Evolutionary conservation across 1,140 invertebrate species (phyloP).

Genomic region (Brachionus rubens): DNA sequence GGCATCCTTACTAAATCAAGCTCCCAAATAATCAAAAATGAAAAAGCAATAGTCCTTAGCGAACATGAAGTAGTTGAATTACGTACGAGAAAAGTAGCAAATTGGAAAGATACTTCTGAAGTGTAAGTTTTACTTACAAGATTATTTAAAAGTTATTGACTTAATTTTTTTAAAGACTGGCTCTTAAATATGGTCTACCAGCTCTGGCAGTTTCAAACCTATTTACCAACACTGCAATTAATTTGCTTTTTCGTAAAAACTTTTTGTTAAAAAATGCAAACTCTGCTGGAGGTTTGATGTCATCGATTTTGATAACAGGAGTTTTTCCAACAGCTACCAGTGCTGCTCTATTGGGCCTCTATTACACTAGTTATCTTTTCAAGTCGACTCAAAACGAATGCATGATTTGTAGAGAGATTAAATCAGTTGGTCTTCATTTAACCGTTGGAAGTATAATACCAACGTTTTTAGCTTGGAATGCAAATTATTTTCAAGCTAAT

Average conservation of each 20-base stretch:
- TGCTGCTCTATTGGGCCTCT: neutral
- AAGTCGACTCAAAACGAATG: neutral
- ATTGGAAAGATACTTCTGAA: neutral
- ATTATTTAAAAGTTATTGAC: neutral
- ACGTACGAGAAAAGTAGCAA: neutral
- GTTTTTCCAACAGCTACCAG: slow-evolving; percentile 6
- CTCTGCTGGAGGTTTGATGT: neutral
- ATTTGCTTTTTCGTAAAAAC: neutral
- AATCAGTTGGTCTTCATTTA: slow-evolving; percentile 22
- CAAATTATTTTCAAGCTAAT: slow-evolving; percentile 35
- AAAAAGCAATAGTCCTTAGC: neutral
- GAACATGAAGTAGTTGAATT: neutral
- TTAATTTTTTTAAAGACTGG: neutral
- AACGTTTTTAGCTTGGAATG: slow-evolving; percentile 6
- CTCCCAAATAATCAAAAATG: neutral
- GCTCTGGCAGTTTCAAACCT: slow-evolving; percentile 7
- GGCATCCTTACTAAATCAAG: neutral
- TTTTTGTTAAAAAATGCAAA: slow-evolving; percentile 14
- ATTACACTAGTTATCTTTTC: neutral
- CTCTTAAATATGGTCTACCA: slow-evolving; percentile 27
- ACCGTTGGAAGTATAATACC: slow-evolving; percentile 31
- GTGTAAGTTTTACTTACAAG: neutral
- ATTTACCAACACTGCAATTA: slow-evolving; percentile 18
- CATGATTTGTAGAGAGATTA: slow-evolving; percentile 36
- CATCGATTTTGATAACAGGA: neutral